Evolutionary conservation across 2,113 vertebrate species (phyloP).

Genomic region (Corythornis cristatus): DNA sequence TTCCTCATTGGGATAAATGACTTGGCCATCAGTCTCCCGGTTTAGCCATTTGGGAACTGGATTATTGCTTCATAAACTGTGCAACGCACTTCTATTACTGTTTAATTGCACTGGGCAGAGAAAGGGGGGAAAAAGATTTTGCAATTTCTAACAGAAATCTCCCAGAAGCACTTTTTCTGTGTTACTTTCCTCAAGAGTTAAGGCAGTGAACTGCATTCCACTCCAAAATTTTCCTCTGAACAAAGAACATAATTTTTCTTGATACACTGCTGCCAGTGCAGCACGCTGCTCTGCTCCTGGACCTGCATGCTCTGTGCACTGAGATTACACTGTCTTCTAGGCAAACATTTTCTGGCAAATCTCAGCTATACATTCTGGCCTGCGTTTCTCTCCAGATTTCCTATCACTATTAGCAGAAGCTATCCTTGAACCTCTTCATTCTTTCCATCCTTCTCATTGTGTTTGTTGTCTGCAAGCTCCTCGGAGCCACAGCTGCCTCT

Average conservation of each 20-base stretch:
- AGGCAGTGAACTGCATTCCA: slow-evolving; percentile 13
- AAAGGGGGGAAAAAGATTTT: slow-evolving; percentile 56
- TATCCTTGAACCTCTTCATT: neutral
- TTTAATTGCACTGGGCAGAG: slow-evolving; percentile 66
- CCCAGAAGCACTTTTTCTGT: slow-evolving; percentile 31
- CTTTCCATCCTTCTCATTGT: neutral
- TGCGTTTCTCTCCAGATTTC: neutral
- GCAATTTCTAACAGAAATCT: slow-evolving; percentile 46
- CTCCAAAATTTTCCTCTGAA: slow-evolving; percentile 35
- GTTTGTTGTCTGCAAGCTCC: neutral
- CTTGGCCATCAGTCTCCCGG: slow-evolving; percentile 69
- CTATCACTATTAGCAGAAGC: neutral
- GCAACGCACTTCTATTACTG: slow-evolving; percentile 65
- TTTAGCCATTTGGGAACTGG: slow-evolving; percentile 70
- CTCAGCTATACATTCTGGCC: neutral
- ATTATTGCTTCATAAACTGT: slow-evolving; percentile 77
- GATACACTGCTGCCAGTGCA: neutral
- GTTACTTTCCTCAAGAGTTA: slow-evolving; percentile 32
- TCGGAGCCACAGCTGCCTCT: neutral
- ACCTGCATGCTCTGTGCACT: slow-evolving; percentile 11
- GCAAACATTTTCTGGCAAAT: slow-evolving; percentile 14
- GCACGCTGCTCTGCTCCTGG: neutral
- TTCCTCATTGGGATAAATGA: slow-evolving; percentile 73
- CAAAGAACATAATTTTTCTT: slow-evolving; percentile 26
- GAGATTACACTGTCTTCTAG: slow-evolving; percentile 8